Conservation (phyloP, 2,797 vertebrate genomes). For the Rhinoraja longicauda region DNA sequence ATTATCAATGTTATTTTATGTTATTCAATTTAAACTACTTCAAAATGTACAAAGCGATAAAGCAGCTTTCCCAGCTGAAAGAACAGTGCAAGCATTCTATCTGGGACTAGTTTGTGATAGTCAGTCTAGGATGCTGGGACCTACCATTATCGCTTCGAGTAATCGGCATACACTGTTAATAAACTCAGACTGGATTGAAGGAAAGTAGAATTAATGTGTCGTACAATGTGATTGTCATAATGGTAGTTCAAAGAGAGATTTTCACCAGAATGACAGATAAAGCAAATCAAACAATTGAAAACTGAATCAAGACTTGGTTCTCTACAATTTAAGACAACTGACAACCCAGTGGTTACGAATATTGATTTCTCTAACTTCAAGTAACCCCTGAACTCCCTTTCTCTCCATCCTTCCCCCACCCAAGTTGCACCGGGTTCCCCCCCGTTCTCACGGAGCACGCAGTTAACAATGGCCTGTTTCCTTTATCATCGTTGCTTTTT, state of each 20-base stretch:
- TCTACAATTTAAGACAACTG: not conserved
- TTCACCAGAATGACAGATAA: constrained; percentile 29
- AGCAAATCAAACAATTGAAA: not conserved
- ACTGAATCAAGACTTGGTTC: not conserved
- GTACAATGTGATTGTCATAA: not conserved
- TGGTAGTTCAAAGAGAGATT: constrained; percentile 27
- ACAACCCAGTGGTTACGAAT: no score
- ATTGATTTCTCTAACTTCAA: no score
- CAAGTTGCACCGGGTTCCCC: no score
- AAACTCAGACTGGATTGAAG: not conserved
- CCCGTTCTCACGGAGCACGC: no score
- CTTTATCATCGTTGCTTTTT: no score
- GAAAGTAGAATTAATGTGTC: not conserved
- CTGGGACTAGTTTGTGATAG: constrained; percentile 84
- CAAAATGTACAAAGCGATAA: constrained; percentile 99
- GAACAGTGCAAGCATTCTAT: constrained; percentile 96
- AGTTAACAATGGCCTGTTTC: no score
- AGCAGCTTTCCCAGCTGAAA: constrained; percentile 96
- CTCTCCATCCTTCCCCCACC: no score
- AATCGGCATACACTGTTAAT: constrained; percentile 99
- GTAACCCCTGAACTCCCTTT: no score
- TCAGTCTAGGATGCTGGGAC: constrained; percentile 95
- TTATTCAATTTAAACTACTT: constrained; percentile 99
- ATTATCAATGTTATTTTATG: constrained; percentile 99
- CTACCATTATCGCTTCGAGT: constrained; percentile 99